Base-by-base conservation (phyloP, 2,113 vertebrate species). In the Empidonax alnorum region DNA sequence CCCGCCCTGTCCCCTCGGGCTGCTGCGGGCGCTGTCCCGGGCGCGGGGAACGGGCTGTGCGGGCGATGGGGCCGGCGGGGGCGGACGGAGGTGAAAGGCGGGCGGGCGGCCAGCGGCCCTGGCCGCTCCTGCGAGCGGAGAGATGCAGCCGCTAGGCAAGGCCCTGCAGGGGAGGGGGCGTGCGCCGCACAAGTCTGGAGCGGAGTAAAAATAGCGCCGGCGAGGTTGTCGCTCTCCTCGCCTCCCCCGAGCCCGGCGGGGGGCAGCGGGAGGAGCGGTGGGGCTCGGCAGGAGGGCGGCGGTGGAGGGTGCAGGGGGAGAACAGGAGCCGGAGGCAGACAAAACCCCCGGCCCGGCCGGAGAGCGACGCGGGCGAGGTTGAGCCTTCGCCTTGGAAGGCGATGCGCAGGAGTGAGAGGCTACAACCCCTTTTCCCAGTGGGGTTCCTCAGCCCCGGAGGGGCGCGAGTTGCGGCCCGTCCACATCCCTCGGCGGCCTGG, bases 401-500 rank as follows among this genome's bases (percentile, higher is more conserved):
- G 75, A 78, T 47, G 46, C 10, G 35, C 55, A 18, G 75, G 17
- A 82, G 76, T n/a, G 42, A 37, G 41, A 56, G 62, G 46, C 52
- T 53, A 33, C 52, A 19, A 16, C 11, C 71, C n/a, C 18, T 33
- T 12, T 35, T 39, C 44, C 18, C 47, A 10, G 28, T 10, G 87
- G 39, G 47, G 39, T 86, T 42, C 31, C 39, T 8, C 37, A 49
- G 23, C 14, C 35, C 33, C 41, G 11, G 14, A 39, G 39, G 42
- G 23, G 4, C 8, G 58, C 28, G 49, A 44, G 3, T 16, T 22
- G 66, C 81, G 52, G 78, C 86, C 92, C 58, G 90, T 52, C 83
- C 81, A 77, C 84, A 85, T 91, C 91, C 87, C 91, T 86, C 84
- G 95, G 95, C 71, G 87, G 94, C 94, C 96, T 65, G 88, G 85